A percentile compares a stretch with the other conserved stretches of the same genome.
phyloP scores from a whole-genome alignment of 2,113 vertebrate species.

The Ellobius talpinus region DNA sequence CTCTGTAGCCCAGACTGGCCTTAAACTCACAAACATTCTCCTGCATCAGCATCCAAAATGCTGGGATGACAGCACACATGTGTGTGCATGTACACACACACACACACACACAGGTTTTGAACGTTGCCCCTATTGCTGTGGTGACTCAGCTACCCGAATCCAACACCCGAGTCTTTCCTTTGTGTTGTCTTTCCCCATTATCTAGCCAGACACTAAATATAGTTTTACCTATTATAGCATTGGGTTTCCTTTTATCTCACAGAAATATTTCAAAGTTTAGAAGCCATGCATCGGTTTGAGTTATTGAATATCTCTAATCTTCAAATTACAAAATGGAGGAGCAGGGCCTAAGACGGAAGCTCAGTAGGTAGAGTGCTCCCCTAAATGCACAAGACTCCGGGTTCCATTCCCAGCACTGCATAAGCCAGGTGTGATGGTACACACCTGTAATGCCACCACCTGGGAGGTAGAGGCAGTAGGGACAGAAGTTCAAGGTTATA shows the following conservation, averaged over 20 bases:
- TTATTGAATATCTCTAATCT: background rate
- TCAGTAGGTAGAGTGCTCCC: background rate
- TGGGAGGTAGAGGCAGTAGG: background rate
- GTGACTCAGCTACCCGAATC: background rate
- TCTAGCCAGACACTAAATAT: background rate
- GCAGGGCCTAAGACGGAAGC: background rate
- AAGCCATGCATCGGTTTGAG: background rate
- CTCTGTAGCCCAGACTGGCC: background rate
- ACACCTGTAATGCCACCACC: background rate
- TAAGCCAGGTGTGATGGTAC: background rate
- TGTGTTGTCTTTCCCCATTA: background rate
- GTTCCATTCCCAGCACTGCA: background rate
- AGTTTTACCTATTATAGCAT: background rate
- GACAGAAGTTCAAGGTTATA: background rate
- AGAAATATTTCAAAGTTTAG: background rate
- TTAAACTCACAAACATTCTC: background rate
- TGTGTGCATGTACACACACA: background rate
- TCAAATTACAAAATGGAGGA: background rate
- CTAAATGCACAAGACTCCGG: background rate
- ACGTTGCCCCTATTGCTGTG: background rate
- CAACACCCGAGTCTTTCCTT: background rate
- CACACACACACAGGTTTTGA: background rate
- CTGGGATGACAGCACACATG: background rate
- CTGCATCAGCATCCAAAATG: background rate
- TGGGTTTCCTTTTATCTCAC: background rate